These are phyloP conservation scores for Sinocyclocheilus maitianheensis DNA, from an alignment of 2,113 vertebrate species.

Conservation along the genomic window DNA sequence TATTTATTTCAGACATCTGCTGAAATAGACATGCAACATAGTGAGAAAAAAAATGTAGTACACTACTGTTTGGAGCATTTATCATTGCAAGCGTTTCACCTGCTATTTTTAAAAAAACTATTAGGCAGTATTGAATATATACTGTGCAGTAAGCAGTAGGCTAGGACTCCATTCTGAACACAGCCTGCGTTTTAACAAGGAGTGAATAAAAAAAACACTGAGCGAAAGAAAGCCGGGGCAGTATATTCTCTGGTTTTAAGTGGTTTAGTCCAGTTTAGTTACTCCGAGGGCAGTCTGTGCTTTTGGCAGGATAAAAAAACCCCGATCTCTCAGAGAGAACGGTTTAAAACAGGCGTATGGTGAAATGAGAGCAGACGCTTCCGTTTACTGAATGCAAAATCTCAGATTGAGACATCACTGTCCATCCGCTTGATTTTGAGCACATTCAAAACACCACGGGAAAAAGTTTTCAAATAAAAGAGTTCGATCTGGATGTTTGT, in stretches of 20 bases:
- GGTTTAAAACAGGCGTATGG: not conserved
- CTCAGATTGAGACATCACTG: not conserved
- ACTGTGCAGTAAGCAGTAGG: not conserved
- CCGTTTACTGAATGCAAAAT: not conserved
- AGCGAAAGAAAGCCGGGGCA: not conserved
- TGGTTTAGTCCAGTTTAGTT: constrained; percentile 17
- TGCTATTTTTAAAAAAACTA: not conserved
- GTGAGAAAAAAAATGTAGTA: not conserved
- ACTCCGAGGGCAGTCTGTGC: constrained; percentile 59
- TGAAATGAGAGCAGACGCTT: not conserved
- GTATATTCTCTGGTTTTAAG: constrained; percentile 32
- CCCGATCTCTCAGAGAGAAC: constrained; percentile 28
- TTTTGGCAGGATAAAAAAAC: constrained; percentile 57
- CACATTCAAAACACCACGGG: not conserved
- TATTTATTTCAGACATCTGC: not conserved
- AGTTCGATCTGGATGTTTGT: not conserved
- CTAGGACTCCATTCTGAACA: not conserved
- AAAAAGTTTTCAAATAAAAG: not conserved
- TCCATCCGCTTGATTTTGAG: not conserved
- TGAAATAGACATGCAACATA: constrained; percentile 22
- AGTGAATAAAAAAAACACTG: not conserved
- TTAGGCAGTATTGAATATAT: not conserved
- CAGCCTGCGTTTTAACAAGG: not conserved
- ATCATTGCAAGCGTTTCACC: not conserved
- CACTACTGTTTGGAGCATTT: not conserved